Evolutionary conservation across 1,140 invertebrate genomes (phyloP).

Genomic region (Conopomorpha cramerella): DNA sequence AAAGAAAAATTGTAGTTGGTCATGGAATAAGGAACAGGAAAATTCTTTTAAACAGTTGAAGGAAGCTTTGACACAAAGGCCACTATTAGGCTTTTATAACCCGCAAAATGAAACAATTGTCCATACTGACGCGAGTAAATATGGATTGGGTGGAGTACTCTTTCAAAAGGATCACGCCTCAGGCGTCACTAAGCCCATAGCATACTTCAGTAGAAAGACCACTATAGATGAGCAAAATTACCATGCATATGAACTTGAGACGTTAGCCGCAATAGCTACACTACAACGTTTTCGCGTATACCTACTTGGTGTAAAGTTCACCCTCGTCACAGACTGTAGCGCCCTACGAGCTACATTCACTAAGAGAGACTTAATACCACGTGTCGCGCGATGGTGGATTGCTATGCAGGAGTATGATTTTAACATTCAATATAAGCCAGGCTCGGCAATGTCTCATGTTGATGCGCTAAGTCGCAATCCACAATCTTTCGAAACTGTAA

Average conservation of each 20-base stretch:
- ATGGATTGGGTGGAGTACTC: constrained; percentile 26
- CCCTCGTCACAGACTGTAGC: constrained; percentile 8
- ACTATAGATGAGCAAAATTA: constrained; percentile 4
- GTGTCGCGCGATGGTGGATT: constrained; percentile 19
- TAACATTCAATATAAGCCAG: constrained; percentile 14
- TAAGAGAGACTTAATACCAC: constrained; percentile 16
- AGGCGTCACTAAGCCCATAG: constrained; percentile 7
- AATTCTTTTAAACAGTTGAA: constrained; percentile 1
- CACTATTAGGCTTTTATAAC: too few species aligned
- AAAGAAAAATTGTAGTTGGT: constrained; percentile 16
- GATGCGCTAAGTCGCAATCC: constrained; percentile 19
- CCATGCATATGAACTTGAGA: constrained; percentile 18
- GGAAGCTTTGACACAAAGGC: constrained; percentile 2
- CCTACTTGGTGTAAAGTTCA: constrained; percentile 12
- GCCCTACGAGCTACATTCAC: constrained; percentile 9
- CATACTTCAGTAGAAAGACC: constrained; percentile 12
- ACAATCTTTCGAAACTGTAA: constrained; percentile 1
- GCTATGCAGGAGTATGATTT: constrained; percentile 16
- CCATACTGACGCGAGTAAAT: constrained; percentile 15
- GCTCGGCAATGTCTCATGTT: constrained; percentile 14
- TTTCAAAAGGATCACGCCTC: constrained; percentile 15
- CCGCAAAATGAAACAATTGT: constrained; percentile 5
- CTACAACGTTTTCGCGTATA: constrained; percentile 18
- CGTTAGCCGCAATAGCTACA: constrained; percentile 14
- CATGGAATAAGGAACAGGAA: constrained; percentile 7